Evolutionary conservation across 2,888 invertebrate genomes (phyloP).

Genomic region (Tachystola acroxantha): DNA sequence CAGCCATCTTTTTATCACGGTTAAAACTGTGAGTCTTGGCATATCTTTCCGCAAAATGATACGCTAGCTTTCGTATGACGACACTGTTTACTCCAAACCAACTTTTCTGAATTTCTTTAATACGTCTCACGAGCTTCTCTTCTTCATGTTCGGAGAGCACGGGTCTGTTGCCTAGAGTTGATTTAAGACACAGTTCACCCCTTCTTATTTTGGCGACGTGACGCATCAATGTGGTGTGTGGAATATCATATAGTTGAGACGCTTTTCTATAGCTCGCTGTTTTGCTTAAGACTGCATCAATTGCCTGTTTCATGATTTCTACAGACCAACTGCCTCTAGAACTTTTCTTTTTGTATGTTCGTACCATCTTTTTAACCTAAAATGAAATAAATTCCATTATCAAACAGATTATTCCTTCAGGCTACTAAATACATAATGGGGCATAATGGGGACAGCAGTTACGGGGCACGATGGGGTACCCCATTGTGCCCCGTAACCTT

Average conservation of each 20-base stretch:
- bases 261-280: slow-evolving; percentile 15
- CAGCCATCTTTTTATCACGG: slow-evolving; percentile 9
- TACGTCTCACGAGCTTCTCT: slow-evolving; percentile 10
- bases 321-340: too few relatives aligned
- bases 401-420: too few relatives aligned
- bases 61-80: slow-evolving; percentile 13
- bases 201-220: slow-evolving; percentile 5
- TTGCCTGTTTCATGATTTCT: slow-evolving; percentile 12
- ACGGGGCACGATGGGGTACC: too few relatives aligned
- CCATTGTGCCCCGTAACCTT: too few relatives aligned
- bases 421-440: too few relatives aligned
- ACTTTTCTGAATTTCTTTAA: slow-evolving; percentile 13
- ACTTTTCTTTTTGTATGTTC: too few relatives aligned
- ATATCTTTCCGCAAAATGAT: slow-evolving; percentile 12
- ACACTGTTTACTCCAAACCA: slow-evolving; percentile 11
- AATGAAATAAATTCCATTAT: too few relatives aligned
- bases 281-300: slow-evolving; percentile 12
- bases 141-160: slow-evolving; percentile 12
- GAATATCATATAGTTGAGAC: slow-evolving; percentile 13
- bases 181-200: slow-evolving; percentile 4
- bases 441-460: too few relatives aligned
- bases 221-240: slow-evolving; percentile 14
- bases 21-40: slow-evolving; percentile 11
- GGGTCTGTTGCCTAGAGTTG: slow-evolving; percentile 4
- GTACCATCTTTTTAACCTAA: too few relatives aligned